These are phyloP conservation scores for Zaprionus ornatus DNA, from an alignment of 1,140 invertebrate genomes.

Conservation along the genomic window DNA sequence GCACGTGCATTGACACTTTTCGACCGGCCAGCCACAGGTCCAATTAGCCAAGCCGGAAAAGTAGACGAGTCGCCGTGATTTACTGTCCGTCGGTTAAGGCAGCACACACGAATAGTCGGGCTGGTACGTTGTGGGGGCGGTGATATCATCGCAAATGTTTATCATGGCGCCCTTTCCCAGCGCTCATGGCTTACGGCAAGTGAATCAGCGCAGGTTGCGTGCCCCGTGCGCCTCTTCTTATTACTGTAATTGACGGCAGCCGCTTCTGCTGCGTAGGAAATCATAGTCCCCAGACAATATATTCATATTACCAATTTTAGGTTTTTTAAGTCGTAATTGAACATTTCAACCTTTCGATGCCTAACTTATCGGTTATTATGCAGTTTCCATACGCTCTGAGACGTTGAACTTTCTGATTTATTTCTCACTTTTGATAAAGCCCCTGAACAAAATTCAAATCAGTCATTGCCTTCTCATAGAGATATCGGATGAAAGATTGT, in stretches of 20 bases:
- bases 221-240: slow-evolving; percentile 17
- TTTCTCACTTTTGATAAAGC: neutral
- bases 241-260: slow-evolving; percentile 41
- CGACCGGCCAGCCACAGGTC: slow-evolving; percentile 38
- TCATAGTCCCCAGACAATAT: neutral
- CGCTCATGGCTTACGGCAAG: neutral
- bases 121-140: slow-evolving; percentile 12
- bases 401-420: neutral
- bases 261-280: slow-evolving; percentile 15
- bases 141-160: slow-evolving; percentile 70
- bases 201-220: slow-evolving; percentile 57
- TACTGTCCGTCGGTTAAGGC: slow-evolving; percentile 12
- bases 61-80: slow-evolving; percentile 59
- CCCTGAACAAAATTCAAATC: neutral
- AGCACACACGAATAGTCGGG: neutral
- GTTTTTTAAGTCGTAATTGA: slow-evolving; percentile 7
- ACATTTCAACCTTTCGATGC: neutral
- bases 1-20: slow-evolving; percentile 53
- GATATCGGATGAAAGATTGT: neutral
- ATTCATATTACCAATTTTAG: neutral
- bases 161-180: slow-evolving; percentile 39
- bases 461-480: neutral
- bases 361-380: slow-evolving; percentile 6
- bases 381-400: neutral
- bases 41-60: slow-evolving; percentile 64